Percentiles rank a stretch among this genome's conserved stretches.
These are phyloP conservation scores for Pachyseris speciosa DNA, from an alignment of 64 coral and sea anemone genomes.

Conservation along the genomic window DNA sequence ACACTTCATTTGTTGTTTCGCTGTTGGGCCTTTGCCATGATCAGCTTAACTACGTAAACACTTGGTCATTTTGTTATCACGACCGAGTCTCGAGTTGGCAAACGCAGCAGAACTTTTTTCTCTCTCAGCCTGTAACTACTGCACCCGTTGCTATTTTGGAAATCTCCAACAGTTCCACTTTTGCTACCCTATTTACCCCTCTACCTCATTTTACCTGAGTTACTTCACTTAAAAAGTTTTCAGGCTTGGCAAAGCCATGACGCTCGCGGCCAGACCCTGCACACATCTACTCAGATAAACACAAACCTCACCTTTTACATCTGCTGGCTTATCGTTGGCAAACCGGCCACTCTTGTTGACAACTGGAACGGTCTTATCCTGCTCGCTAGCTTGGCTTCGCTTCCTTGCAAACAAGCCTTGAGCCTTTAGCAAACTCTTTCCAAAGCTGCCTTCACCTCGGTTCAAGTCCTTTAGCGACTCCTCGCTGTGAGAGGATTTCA, in stretches of 20 bases:
- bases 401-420: conserved; percentile 82
- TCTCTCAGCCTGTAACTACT: no score
- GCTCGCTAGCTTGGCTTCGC: conserved; percentile 74
- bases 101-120: no score
- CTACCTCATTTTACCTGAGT: neutral
- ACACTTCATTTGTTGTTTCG: no score
- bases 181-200: no score
- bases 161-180: no score
- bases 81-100: no score
- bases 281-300: neutral
- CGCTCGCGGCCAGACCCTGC: no score
- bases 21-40: no score
- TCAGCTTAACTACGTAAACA: no score
- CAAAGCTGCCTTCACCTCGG: conserved; percentile 81
- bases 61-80: no score
- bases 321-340: conserved; percentile 16
- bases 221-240: neutral
- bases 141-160: no score
- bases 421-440: conserved; percentile 74
- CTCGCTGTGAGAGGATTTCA: conserved; percentile 76
- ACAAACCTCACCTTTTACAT: conserved; percentile 77
- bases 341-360: conserved; percentile 49
- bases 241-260: no score
- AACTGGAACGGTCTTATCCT: conserved; percentile 53
- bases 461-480: conserved; percentile 76